Base-by-base conservation (phyloP, 2,888 invertebrate species). In the Sesia bembeciformis region DNA sequence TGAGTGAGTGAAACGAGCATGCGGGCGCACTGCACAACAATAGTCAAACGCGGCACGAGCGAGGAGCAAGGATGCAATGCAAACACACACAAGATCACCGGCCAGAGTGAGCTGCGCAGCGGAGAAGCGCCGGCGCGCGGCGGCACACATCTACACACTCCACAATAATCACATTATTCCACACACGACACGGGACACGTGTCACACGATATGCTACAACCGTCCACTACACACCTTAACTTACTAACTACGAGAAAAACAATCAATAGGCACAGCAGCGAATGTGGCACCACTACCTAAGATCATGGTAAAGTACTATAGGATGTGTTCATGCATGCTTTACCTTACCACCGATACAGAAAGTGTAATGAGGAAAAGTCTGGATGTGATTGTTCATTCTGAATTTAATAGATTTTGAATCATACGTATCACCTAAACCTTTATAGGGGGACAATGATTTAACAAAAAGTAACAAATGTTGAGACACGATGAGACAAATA, bases 41-140 rank as follows among this genome's bases (percentile, higher is more conserved):
- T 69, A 74, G 81, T 80, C 79, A 78, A 80, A 77, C 81, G 72
- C 64, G 70, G 70, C 65, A 68, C 60, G 64, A 68, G 69, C 65
- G 74, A 68, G 74, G 76, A 74, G 77, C 78, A 69, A 74, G 75
- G 72, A 72, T 68, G 80, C 78, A 76, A 74, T 81, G 70, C 80
- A 76, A 80, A 82, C 83, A 84, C 85, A 84, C 84, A 88, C 89
- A 84, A 83, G 63, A 86, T 82, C 86, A 79, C 83, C 87, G 88
- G 84, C 89, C 89, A 89, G 88, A 76, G 61, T 83, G 87, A 88
- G 85, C 88, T 84, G 51, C 40, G 38, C 8, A 38, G 7, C 4
- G 52, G 53, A 40, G 52, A 49, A 56, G 43, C 40, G 40, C 8
- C 7, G 50, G 66, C 66, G 59, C 57, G 62, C 62, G 63, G 59